Evolutionary conservation across 1,140 invertebrate genomes (phyloP).

Genomic region (Panagrolaimus sp.): DNA sequence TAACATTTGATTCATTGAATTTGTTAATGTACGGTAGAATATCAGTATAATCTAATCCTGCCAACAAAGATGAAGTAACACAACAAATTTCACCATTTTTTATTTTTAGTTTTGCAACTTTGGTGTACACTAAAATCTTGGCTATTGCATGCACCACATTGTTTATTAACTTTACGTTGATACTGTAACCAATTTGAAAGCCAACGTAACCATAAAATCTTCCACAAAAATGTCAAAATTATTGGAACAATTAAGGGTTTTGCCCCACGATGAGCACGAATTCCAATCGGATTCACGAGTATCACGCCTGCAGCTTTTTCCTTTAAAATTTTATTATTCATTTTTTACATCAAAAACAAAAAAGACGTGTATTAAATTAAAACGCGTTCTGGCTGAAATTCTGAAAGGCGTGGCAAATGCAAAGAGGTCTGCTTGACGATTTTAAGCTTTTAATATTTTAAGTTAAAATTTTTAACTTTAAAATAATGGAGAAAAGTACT

Average conservation of each 20-base stretch:
- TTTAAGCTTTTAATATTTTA: no score
- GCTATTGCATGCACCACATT: background rate
- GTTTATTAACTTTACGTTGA: background rate
- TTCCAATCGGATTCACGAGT: slow-evolving; percentile 35
- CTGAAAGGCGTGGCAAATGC: no score
- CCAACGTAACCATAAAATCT: background rate
- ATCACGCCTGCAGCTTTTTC: slow-evolving; percentile 30
- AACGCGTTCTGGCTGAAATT: no score
- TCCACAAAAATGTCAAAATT: slow-evolving; percentile 25
- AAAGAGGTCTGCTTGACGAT: no score
- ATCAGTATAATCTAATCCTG: slow-evolving; percentile 25
- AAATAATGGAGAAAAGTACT: slow-evolving; percentile 17
- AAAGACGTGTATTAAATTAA: background rate
- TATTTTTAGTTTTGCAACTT: slow-evolving; percentile 17
- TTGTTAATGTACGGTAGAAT: slow-evolving; percentile 21
- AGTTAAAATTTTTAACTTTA: no score
- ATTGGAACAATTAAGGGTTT: slow-evolving; percentile 22
- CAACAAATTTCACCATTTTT: background rate
- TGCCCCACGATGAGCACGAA: slow-evolving; percentile 30
- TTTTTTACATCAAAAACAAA: slow-evolving; percentile 14
- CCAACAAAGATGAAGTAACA: slow-evolving; percentile 17
- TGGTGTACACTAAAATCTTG: background rate
- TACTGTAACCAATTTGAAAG: slow-evolving; percentile 19
- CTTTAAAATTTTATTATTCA: slow-evolving; percentile 16
- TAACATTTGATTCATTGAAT: slow-evolving; percentile 29